Evolutionary conservation across 2,797 vertebrate genomes (phyloP).

Genomic region (Synanceia verrucosa): DNA sequence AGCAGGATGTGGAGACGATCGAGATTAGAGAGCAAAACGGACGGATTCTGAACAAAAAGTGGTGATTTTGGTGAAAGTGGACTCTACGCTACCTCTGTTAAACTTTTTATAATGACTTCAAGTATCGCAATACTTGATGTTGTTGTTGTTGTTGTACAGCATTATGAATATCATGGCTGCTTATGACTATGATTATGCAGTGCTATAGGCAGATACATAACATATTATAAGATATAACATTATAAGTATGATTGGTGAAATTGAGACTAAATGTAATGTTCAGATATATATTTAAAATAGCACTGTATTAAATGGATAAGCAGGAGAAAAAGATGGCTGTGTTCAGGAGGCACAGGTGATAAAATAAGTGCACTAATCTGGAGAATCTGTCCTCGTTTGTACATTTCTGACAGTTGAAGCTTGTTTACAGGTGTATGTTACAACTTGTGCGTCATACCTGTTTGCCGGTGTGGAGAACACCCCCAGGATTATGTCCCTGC

Average conservation of each 20-base stretch:
- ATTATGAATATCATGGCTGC: neutral
- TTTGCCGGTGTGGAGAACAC: conserved; percentile 95
- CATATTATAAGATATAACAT: too few species aligned
- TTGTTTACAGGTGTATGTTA: neutral
- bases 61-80: too few species aligned
- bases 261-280: neutral
- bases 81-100: too few species aligned
- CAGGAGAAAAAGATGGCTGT: neutral
- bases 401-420: neutral
- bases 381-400: neutral
- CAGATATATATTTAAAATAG: neutral
- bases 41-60: too few species aligned
- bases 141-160: neutral
- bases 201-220: too few species aligned
- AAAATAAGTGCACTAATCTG: neutral
- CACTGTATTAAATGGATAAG: too few species aligned
- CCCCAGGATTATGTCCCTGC: conserved; percentile 89
- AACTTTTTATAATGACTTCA: too few species aligned
- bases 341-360: neutral
- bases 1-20: too few species aligned
- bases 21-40: too few species aligned
- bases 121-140: too few species aligned
- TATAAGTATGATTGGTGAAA: neutral
- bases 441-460: conserved; percentile 85
- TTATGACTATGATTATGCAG: neutral